Evolutionary conservation across 2,113 vertebrate species (phyloP).

Genomic region (Erythrocebus patas): DNA sequence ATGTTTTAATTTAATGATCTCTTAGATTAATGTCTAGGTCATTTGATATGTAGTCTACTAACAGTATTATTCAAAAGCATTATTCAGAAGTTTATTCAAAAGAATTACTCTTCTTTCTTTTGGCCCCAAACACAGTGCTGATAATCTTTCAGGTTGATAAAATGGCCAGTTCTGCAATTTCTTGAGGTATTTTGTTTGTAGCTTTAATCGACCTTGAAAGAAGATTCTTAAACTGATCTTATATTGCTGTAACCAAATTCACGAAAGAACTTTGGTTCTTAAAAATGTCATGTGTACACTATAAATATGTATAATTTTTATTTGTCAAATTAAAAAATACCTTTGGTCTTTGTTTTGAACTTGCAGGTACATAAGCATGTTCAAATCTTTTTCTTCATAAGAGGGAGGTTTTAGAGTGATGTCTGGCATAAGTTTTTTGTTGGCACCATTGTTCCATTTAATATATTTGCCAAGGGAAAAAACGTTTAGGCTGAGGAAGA

Average conservation of each 20-base stretch:
- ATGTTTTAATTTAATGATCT: neutral
- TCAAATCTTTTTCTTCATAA: neutral
- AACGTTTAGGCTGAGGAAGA: neutral
- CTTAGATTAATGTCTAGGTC: neutral
- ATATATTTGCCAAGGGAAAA: neutral
- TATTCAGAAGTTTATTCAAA: neutral
- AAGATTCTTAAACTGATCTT: neutral
- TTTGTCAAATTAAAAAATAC: neutral
- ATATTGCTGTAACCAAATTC: neutral
- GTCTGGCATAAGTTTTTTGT: neutral
- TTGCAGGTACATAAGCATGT: neutral
- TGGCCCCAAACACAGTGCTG: neutral
- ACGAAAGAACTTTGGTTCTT: neutral
- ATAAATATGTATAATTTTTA: neutral
- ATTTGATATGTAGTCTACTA: neutral
- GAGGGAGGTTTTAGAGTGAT: neutral
- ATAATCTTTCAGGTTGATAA: neutral
- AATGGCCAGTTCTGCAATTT: neutral
- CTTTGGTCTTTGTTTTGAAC: neutral
- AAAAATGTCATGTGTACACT: neutral
- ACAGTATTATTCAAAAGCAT: neutral
- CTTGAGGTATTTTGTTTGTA: neutral
- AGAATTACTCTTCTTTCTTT: neutral
- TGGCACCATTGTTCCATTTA: neutral
- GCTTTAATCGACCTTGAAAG: neutral